These are phyloP conservation scores for Mobula hypostoma DNA, from an alignment of 2,113 vertebrate genomes.

Conservation along the genomic window DNA sequence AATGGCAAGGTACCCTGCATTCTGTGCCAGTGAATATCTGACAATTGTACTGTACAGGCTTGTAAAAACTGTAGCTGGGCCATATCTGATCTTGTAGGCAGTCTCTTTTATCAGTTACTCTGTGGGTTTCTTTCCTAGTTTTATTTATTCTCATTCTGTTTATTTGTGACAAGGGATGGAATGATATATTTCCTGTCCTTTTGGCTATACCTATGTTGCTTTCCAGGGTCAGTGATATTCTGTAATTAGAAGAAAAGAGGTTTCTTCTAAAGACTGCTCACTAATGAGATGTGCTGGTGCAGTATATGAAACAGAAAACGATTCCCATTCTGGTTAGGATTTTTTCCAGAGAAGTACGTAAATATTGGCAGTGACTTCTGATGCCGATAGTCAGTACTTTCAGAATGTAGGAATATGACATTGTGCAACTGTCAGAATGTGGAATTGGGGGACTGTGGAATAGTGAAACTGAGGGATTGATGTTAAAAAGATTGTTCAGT, in stretches of 20 bases:
- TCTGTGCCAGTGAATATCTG: neutral
- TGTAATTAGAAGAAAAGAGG: neutral
- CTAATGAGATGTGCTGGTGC: neutral
- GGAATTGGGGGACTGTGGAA: neutral
- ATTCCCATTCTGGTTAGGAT: neutral
- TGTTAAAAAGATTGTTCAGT: neutral
- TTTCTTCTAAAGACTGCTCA: neutral
- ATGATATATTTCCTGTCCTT: neutral
- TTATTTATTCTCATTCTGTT: neutral
- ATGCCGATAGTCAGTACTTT: neutral
- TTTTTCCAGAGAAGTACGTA: neutral
- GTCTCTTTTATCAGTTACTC: neutral
- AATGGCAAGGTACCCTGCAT: slow-evolving; percentile 66
- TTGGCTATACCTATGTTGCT: neutral
- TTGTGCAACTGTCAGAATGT: neutral
- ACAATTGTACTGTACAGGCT: neutral
- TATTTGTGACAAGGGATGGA: neutral
- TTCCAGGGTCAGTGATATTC: neutral
- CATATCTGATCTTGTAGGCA: neutral
- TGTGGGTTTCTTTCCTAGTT: neutral
- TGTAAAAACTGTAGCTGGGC: too few species aligned
- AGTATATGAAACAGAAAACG: neutral
- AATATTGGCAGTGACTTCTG: neutral
- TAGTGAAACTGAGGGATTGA: neutral
- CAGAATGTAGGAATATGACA: neutral